These are phyloP conservation scores for Colaptes auratus DNA, from an alignment of 2,113 vertebrate species.

Conservation along the genomic window DNA sequence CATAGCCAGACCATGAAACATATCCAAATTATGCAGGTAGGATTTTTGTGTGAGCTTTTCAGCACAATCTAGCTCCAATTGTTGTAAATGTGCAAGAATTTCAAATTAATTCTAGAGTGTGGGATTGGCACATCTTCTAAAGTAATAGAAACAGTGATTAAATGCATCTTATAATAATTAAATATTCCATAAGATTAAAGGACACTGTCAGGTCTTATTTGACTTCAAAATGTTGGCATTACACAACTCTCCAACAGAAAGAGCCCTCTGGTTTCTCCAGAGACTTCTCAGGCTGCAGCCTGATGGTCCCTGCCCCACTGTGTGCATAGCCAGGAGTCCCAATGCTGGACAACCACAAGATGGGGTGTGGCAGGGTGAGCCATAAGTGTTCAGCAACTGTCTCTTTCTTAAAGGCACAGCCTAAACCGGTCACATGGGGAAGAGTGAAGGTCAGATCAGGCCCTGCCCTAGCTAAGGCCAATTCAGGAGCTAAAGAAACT, in stretches of 20 bases:
- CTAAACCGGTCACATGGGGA: too few species aligned
- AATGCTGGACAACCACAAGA: rapidly evolving
- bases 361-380: too few species aligned
- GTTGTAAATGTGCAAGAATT: background rate
- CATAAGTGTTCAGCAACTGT: too few species aligned
- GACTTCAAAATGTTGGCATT: background rate
- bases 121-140: background rate
- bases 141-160: background rate
- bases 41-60: background rate
- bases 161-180: background rate
- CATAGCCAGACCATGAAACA: background rate
- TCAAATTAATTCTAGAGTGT: background rate
- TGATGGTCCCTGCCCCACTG: rapidly evolving
- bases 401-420: too few species aligned
- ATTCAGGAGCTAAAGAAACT: background rate
- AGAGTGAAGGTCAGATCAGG: background rate
- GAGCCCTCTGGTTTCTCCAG: background rate
- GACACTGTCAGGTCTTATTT: background rate
- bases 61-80: background rate
- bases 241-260: background rate
- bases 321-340: rapidly evolving
- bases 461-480: background rate
- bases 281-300: background rate
- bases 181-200: constrained; percentile 2
- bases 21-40: background rate